Conservation (phyloP, 2,113 vertebrate genomes). For the Hippocampus barbouri region DNA sequence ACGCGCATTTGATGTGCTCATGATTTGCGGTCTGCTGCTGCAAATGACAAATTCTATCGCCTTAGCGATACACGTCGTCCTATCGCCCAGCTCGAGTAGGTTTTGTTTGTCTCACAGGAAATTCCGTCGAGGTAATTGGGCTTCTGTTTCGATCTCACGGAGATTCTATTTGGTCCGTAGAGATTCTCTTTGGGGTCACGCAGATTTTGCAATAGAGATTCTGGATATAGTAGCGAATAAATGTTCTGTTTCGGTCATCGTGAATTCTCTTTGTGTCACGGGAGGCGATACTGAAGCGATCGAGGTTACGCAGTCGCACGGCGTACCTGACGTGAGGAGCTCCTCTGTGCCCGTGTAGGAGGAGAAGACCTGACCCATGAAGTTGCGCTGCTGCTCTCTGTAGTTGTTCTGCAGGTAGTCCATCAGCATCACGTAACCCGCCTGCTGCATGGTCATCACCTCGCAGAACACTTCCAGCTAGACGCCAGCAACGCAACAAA, state of each 20-base stretch:
- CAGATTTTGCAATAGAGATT: neutral
- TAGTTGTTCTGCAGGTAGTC: conserved; percentile 98
- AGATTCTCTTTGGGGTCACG: neutral
- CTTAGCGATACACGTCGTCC: too few relatives aligned
- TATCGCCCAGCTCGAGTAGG: too few relatives aligned
- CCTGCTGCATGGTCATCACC: conserved; percentile 97
- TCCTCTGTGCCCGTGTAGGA: conserved; percentile 94
- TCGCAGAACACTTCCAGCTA: conserved; percentile 94
- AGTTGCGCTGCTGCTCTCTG: conserved; percentile 85
- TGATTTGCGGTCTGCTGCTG: too few relatives aligned
- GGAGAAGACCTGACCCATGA: conserved; percentile 91
- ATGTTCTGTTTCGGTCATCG: neutral
- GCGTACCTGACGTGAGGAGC: conserved; percentile 82
- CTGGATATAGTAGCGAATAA: too few relatives aligned
- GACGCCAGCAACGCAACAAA: conserved; percentile 20
- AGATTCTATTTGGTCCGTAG: neutral
- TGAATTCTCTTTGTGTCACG: too few relatives aligned
- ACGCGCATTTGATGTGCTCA: too few relatives aligned
- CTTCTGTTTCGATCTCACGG: too few relatives aligned
- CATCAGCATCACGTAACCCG: conserved; percentile 96
- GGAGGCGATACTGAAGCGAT: too few relatives aligned
- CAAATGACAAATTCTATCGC: too few relatives aligned
- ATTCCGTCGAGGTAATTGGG: too few relatives aligned
- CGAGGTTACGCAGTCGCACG: too few relatives aligned
- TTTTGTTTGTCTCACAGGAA: too few relatives aligned